phyloP scores from a whole-genome alignment of 92 coral and sea anemone genomes.

The Plumapathes pennacea region DNA sequence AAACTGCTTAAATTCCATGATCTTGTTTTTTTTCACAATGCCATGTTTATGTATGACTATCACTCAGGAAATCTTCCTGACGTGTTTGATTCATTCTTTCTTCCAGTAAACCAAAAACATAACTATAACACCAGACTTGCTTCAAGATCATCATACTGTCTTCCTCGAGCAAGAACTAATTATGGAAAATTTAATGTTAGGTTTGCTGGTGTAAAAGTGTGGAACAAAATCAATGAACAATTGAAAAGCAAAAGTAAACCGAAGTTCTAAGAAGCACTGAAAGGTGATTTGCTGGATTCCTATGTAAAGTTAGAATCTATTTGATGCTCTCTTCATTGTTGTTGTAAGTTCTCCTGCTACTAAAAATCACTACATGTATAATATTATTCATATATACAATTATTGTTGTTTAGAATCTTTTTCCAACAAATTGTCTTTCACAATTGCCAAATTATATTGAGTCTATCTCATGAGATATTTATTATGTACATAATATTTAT shows the following conservation, averaged over 20 bases:
- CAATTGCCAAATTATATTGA: too few species aligned
- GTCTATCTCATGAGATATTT: too few species aligned
- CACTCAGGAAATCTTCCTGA: conserved; percentile 14
- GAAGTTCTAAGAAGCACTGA: too few species aligned
- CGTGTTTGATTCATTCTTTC: conserved; percentile 24
- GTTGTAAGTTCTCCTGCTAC: too few species aligned
- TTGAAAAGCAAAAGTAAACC: background rate
- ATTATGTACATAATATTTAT: too few species aligned
- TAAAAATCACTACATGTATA: too few species aligned
- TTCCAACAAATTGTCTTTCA: too few species aligned
- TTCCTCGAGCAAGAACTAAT: conserved; percentile 43
- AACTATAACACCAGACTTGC: conserved; percentile 48
- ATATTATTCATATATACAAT: too few species aligned
- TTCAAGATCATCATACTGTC: conserved; percentile 22
- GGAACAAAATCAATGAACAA: conserved; percentile 17
- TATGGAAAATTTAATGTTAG: conserved; percentile 53
- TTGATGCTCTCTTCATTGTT: too few species aligned
- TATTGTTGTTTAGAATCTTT: too few species aligned
- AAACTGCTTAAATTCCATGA: conserved; percentile 3
- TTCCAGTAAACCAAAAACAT: conserved; percentile 15
- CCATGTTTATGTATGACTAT: conserved; percentile 26
- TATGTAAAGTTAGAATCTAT: too few species aligned
- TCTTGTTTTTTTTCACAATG: conserved; percentile 12
- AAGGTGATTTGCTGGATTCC: too few species aligned
- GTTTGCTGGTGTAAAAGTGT: conserved; percentile 26